phyloP scores from a whole-genome alignment of 2,888 invertebrate genomes.

The Andrena praecox region DNA sequence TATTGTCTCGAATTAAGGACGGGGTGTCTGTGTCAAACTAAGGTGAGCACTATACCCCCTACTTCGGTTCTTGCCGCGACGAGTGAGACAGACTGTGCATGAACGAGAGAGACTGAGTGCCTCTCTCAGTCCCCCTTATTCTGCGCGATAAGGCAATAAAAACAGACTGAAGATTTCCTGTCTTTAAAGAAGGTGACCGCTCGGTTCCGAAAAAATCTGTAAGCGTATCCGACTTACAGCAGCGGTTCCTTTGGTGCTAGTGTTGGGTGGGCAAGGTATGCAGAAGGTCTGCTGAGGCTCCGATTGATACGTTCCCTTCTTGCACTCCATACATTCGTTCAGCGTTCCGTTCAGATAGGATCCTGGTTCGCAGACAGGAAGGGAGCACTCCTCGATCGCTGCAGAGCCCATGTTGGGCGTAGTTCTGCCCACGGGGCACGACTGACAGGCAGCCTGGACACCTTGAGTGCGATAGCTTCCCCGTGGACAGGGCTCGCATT shows the following conservation, averaged over 20 bases:
- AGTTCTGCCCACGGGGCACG: constrained; percentile 95
- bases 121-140: too few relatives aligned
- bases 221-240: constrained; percentile 88
- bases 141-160: too few relatives aligned
- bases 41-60: too few relatives aligned
- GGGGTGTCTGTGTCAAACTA: too few relatives aligned
- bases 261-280: constrained; percentile 94
- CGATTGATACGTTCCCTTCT: constrained; percentile 95
- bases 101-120: too few relatives aligned
- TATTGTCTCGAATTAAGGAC: too few relatives aligned
- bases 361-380: constrained; percentile 93
- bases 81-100: too few relatives aligned
- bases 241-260: constrained; percentile 93
- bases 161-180: too few relatives aligned
- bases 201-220: neutral
- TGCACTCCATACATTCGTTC: constrained; percentile 94
- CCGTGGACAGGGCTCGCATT: constrained; percentile 96
- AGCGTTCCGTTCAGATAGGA: constrained; percentile 94
- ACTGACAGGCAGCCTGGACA: constrained; percentile 94
- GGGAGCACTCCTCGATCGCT: constrained; percentile 95
- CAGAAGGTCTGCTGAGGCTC: constrained; percentile 95
- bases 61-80: too few relatives aligned
- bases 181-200: neutral
- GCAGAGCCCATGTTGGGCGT: constrained; percentile 94
- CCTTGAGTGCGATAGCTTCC: constrained; percentile 95